These are phyloP conservation scores for Ormyrus rosae DNA, from an alignment of 2,888 invertebrate genomes.

Conservation along the genomic window DNA sequence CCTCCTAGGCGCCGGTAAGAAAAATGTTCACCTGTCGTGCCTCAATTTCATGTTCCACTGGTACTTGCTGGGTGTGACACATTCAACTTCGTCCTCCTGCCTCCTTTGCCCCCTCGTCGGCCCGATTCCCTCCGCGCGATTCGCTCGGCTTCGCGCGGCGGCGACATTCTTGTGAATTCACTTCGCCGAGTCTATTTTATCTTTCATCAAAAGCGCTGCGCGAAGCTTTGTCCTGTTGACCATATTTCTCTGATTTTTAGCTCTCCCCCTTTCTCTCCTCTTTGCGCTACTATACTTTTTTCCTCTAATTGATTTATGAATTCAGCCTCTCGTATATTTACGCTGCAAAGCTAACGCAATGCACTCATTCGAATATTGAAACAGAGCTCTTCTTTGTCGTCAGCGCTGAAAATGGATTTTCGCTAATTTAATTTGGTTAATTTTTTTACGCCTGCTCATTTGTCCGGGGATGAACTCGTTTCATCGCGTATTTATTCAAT, in stretches of 20 bases:
- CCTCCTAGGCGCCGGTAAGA: slow-evolving; percentile 1
- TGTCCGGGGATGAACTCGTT: no score
- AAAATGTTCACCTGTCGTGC: slow-evolving; percentile 39
- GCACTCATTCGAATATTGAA: no score
- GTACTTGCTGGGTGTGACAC: slow-evolving; percentile 38
- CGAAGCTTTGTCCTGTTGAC: slow-evolving; percentile 5
- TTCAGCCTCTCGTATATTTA: slow-evolving; percentile 4
- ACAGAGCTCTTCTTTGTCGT: no score
- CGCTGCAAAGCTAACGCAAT: no score
- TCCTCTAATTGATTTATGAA: slow-evolving; percentile 25
- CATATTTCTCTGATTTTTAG: slow-evolving; percentile 13
- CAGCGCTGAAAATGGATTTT: no score
- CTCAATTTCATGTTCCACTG: slow-evolving; percentile 40
- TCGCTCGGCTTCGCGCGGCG: background rate
- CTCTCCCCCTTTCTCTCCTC: background rate
- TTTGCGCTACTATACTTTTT: background rate
- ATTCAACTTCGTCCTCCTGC: slow-evolving; percentile 30
- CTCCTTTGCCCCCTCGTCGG: background rate
- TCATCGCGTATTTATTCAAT: no score
- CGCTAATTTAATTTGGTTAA: no score
- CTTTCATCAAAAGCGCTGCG: slow-evolving; percentile 39
- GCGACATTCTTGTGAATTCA: slow-evolving; percentile 34
- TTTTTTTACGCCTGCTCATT: no score
- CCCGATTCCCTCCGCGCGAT: slow-evolving; percentile 10
- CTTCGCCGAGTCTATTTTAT: slow-evolving; percentile 35